Percentiles rank a stretch among this genome's conserved stretches.
Conservation (phyloP, 2,113 vertebrate species). For the Pionites leucogaster region DNA sequence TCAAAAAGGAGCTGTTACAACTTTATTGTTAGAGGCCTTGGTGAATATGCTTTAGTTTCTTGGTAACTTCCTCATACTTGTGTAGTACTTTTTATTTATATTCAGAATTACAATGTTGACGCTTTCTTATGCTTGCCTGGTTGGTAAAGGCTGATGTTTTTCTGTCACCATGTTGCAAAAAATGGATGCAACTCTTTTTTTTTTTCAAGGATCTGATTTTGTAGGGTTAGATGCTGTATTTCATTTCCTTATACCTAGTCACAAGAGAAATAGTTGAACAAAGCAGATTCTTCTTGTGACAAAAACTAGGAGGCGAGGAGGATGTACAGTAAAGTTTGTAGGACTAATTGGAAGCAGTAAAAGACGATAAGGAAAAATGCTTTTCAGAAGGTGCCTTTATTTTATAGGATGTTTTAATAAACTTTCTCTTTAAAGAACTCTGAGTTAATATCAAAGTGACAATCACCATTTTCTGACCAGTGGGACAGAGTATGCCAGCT, state of each 20-base stretch:
- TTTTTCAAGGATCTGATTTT: not conserved
- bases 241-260: conserved; percentile 12
- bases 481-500: not conserved
- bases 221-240: not conserved
- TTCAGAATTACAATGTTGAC: not conserved
- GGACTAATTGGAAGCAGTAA: not conserved
- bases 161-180: not conserved
- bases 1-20: conserved; percentile 15
- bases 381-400: not conserved
- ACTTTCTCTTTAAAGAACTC: not conserved
- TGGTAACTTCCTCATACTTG: not conserved
- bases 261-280: not conserved
- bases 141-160: not conserved
- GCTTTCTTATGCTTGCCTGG: not conserved
- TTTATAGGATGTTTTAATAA: not conserved
- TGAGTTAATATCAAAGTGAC: not conserved
- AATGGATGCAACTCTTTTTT: not conserved
- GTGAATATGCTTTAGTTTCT: not conserved
- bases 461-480: not conserved
- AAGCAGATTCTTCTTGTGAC: not conserved
- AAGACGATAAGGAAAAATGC: not conserved
- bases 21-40: conserved; percentile 17
- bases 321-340: not conserved
- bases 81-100: not conserved
- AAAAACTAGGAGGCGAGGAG: not conserved